phyloP scores from a whole-genome alignment of 2,888 invertebrate species.

The Hartigia nigra region DNA sequence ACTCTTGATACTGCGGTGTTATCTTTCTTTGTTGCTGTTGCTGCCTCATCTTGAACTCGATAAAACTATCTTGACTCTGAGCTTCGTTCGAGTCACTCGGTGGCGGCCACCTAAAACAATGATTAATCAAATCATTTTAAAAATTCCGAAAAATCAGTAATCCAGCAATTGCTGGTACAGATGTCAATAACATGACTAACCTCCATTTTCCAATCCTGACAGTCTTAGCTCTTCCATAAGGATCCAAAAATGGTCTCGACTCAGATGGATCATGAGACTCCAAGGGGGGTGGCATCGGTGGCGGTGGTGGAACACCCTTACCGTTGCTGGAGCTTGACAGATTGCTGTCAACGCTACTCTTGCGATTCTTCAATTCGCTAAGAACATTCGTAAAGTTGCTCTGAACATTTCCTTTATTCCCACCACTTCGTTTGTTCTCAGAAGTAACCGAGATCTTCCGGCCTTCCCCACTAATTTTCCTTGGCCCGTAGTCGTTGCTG shows the following conservation, averaged over 20 bases:
- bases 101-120: slow-evolving; percentile 81
- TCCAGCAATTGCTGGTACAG: background rate
- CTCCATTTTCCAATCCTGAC: slow-evolving; percentile 96
- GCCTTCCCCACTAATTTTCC: slow-evolving; percentile 57
- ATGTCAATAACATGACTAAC: slow-evolving; percentile 28
- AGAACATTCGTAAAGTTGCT: slow-evolving; percentile 68
- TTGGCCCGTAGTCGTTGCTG: slow-evolving; percentile 51
- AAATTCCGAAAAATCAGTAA: background rate
- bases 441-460: slow-evolving; percentile 38
- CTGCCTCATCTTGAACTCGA: slow-evolving; percentile 89
- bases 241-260: slow-evolving; percentile 86
- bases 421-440: slow-evolving; percentile 37
- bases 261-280: slow-evolving; percentile 85
- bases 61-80: slow-evolving; percentile 81
- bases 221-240: slow-evolving; percentile 93
- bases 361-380: slow-evolving; percentile 67
- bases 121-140: background rate
- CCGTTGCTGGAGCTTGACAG: slow-evolving; percentile 43
- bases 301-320: slow-evolving; percentile 76
- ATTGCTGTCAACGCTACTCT: slow-evolving; percentile 64
- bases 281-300: slow-evolving; percentile 89
- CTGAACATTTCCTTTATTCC: slow-evolving; percentile 58
- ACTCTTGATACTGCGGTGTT: slow-evolving; percentile 74
- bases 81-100: slow-evolving; percentile 76
- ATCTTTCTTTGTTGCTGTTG: slow-evolving; percentile 78